Evolutionary conservation across 2,113 vertebrate genomes (phyloP).

Genomic region (Platichthys stellatus): DNA sequence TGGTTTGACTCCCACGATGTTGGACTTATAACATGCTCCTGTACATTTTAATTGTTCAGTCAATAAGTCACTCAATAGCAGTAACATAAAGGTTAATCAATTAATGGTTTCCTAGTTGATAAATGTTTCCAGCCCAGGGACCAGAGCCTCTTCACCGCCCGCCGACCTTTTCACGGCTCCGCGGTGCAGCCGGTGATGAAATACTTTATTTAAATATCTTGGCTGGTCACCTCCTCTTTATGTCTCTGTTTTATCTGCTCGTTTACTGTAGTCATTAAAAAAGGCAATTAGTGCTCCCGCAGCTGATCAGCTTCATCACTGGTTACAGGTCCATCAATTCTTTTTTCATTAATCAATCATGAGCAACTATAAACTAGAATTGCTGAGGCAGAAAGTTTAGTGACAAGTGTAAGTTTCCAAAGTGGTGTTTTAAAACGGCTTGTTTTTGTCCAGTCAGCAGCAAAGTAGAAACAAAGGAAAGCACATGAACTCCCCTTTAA

Average conservation of each 20-base stretch:
- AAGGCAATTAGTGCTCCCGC: background rate
- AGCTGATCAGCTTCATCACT: too few relatives aligned
- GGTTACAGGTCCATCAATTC: background rate
- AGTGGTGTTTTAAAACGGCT: too few relatives aligned
- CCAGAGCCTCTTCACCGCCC: background rate
- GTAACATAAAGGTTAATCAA: background rate
- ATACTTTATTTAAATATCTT: background rate
- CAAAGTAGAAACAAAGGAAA: too few relatives aligned
- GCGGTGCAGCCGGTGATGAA: background rate
- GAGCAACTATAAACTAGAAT: background rate
- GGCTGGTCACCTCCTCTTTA: background rate
- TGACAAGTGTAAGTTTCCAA: background rate
- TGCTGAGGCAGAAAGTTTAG: background rate
- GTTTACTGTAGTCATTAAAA: background rate
- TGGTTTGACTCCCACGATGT: too few relatives aligned
- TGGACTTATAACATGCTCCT: too few relatives aligned
- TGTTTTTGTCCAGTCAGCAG: too few relatives aligned
- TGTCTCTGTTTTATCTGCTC: background rate
- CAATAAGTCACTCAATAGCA: background rate
- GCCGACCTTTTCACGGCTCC: background rate
- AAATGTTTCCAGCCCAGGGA: background rate
- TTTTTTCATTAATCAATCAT: background rate
- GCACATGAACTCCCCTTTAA: too few relatives aligned
- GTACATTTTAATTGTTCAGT: background rate
- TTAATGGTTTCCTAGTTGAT: background rate